Base-by-base conservation (phyloP, 1,140 invertebrate species). In the Diabrotica undecimpunctata region DNA sequence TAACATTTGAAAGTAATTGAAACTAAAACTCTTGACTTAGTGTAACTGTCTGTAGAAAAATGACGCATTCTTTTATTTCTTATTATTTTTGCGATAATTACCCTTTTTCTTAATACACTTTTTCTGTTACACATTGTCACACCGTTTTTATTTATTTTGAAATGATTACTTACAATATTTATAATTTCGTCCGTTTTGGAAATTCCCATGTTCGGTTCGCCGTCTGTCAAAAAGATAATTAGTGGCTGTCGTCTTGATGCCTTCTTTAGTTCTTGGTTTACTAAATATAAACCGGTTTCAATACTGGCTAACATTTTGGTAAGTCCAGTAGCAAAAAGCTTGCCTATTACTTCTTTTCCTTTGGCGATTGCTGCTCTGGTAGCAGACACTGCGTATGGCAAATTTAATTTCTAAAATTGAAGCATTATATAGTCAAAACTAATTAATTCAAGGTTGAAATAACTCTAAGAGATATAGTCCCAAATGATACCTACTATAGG, bases 181-280 rank as follows among this genome's bases (percentile, higher is more conserved):
- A 38, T 61, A 10, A 67, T 69, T 54, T 56, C 58, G 4, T 66
- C 66, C 13, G 82, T 74, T 58, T 81, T 75, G 0, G 81, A 84
- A 66, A 83, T 81, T 7, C 87, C 88, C 0, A 83, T 77, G 4
- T 87, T 90, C 7, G 88, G 83, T 63, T 89, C 83, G 46, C 89
- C 89, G 74, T 91, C 89, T 0, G 89, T 91, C 54, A 91, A 77
- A 77, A 91, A 91, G 37, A 91, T 83, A 14, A 91, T 84, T 54
- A 90, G 82, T 0, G 87, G 83, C 71, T 86, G 68, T 36, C 61
- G 66, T 25, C 25, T 25, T 25, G 25, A 25, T 56, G 65, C 64
- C 6, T 54, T 61, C 80, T 78, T 7, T 87, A 78, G 37, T 83
- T 76, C 5, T 88, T 72, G 0, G 84, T 51, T 51, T 5, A 51